Base-by-base conservation (phyloP, 2,888 invertebrate species). In the Tanaodytes sp. region DNA sequence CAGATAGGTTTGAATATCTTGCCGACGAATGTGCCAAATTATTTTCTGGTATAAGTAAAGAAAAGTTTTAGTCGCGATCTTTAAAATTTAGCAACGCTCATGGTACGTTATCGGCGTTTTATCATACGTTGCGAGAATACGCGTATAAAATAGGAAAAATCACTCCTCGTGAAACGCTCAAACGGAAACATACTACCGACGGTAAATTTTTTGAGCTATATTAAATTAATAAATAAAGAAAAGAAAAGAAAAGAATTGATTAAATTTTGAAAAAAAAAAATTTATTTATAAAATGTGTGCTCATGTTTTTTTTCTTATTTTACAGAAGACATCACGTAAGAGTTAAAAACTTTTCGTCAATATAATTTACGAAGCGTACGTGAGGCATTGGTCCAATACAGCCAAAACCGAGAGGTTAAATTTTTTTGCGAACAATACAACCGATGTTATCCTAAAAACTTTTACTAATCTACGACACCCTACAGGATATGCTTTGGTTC, bases 31-130 rank as follows among this genome's bases (percentile, higher is more conserved):
- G 31, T 12, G 18, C 49, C 4, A 5, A 51, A 23, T 9, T 37
- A 12, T 37, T 51, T 23, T 9, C 37, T 15, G n/a, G 5, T 1
- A 37, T 51, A 1, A 37, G 19, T 20, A 23, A 51, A 15, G 37
- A 51, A 14, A 18, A 37, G 23, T 51, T 51, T 23, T 51, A 51
- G 12, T 12, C 37, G 1, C 36, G n/a, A 20, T n/a, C 23, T 14
- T 23, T 14, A 1, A 15, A 9, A 4, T 1, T n/a, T 6, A 11
- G 23, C 3, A 39, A 37, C 31, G 33, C 49, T 18, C 49, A 51
- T 51, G 49, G 49, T 1, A 27, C 12, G 11, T 23, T 51, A 16
- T 6, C n/a, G 2, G 36, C 37, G 1, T 37, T 5, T 14, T 51
- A 51, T 37, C 1, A 18, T 15, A 51, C 37, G 2, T 15, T 45